Percentiles rank a stretch among this genome's conserved stretches.
These are phyloP conservation scores for Maconellicoccus hirsutus DNA, from an alignment of 1,140 invertebrate species.

Conservation along the genomic window DNA sequence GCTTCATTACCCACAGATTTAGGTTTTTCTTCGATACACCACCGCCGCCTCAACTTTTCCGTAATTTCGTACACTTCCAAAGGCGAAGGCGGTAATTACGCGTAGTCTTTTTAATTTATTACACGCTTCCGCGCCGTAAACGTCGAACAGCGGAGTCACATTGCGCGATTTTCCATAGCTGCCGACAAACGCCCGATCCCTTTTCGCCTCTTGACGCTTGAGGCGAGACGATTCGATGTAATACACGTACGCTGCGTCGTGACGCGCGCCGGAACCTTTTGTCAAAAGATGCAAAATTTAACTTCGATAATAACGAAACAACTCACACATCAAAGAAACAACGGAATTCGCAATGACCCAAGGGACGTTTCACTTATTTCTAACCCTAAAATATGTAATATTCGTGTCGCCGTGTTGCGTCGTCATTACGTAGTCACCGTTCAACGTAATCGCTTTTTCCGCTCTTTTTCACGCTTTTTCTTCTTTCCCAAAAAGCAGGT, in stretches of 20 bases:
- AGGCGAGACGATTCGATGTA: neutral
- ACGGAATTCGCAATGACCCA: neutral
- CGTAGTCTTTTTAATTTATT: neutral
- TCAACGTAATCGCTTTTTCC: too few species aligned
- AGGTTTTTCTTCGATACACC: neutral
- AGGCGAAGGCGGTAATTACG: neutral
- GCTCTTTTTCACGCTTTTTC: too few species aligned
- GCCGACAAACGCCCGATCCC: neutral
- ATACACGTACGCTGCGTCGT: neutral
- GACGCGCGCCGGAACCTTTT: neutral
- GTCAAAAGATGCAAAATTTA: neutral
- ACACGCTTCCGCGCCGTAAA: too few species aligned
- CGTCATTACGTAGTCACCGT: neutral
- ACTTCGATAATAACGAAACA: neutral
- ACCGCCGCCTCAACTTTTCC: too few species aligned
- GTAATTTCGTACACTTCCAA: too few species aligned
- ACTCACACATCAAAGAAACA: neutral
- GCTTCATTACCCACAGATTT: constrained; percentile 3
- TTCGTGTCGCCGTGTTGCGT: neutral
- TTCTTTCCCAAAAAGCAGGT: too few species aligned
- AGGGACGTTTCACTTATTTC: neutral
- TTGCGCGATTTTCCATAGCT: too few species aligned
- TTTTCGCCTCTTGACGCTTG: neutral
- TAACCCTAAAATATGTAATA: neutral
- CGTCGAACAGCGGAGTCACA: too few species aligned